phyloP scores from a whole-genome alignment of 2,113 vertebrate species.

The Pseudonaja textilis region DNA sequence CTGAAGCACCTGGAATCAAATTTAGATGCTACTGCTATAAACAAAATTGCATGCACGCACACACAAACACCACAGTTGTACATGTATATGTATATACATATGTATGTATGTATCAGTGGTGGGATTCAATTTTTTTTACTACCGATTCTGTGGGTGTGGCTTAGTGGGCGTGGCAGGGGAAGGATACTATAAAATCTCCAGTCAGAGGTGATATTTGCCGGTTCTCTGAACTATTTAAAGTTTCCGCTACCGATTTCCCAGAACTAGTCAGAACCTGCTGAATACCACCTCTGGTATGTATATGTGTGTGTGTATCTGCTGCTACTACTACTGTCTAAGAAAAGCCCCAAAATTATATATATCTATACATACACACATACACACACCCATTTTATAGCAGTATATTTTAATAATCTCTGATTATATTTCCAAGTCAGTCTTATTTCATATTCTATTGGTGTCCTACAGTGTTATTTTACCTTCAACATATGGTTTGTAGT shows the following conservation, averaged over 20 bases:
- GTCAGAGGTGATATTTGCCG: too few species aligned
- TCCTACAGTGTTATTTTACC: slow-evolving; percentile 23
- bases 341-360: slow-evolving; percentile 14
- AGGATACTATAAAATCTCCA: too few species aligned
- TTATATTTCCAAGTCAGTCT: slow-evolving; percentile 30
- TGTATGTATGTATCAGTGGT: too few species aligned
- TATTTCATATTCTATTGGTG: slow-evolving; percentile 27
- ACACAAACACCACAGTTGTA: not conserved
- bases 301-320: not conserved
- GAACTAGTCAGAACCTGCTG: too few species aligned
- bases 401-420: slow-evolving; percentile 19
- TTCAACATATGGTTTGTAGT: slow-evolving; percentile 61
- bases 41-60: not conserved
- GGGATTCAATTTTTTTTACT: too few species aligned
- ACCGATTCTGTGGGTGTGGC: too few species aligned
- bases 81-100: too few species aligned
- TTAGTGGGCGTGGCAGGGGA: too few species aligned
- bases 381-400: not conserved
- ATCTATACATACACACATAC: too few species aligned
- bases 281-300: too few species aligned
- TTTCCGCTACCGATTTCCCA: too few species aligned
- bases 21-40: not conserved
- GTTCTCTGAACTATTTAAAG: too few species aligned
- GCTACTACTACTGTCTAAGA: slow-evolving; percentile 15
- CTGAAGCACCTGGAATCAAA: not conserved